phyloP scores from a whole-genome alignment of 2,113 vertebrate genomes.

The Petromus typicus region DNA sequence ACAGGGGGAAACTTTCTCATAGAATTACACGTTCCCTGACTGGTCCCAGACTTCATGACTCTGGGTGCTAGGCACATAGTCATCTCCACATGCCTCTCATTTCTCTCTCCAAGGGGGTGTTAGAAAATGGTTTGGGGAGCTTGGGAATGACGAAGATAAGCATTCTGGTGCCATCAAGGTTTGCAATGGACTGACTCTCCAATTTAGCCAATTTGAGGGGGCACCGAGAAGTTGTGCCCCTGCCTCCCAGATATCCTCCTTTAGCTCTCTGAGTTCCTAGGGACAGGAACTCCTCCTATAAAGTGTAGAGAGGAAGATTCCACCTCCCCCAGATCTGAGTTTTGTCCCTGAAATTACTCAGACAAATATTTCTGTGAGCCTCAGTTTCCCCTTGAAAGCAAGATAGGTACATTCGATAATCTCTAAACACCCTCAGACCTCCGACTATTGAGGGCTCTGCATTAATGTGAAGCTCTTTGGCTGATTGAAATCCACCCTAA shows the following conservation, averaged over 20 bases:
- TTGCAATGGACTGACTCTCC: not conserved
- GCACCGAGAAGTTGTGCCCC: not conserved
- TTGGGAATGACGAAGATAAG: not conserved
- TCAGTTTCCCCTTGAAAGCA: constrained; percentile 27
- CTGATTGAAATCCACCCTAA: not conserved
- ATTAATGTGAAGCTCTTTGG: not conserved
- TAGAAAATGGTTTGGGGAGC: not conserved
- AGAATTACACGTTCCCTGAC: not conserved
- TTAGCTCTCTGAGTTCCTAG: not conserved
- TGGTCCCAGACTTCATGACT: not conserved
- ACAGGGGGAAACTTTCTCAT: too few relatives aligned
- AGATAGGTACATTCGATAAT: not conserved
- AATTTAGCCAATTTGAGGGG: not conserved
- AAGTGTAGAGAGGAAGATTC: not conserved
- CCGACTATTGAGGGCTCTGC: not conserved
- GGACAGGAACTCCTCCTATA: accelerated
- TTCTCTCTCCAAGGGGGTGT: not conserved
- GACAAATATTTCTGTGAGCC: constrained; percentile 3
- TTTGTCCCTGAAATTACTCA: not conserved
- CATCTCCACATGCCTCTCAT: not conserved
- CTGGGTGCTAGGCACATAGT: not conserved
- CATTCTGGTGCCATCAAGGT: not conserved
- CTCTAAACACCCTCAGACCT: not conserved
- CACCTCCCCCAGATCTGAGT: not conserved
- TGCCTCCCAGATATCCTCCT: not conserved